phyloP scores from a whole-genome alignment of 1,140 invertebrate genomes.

The Cecropterus lyciades region DNA sequence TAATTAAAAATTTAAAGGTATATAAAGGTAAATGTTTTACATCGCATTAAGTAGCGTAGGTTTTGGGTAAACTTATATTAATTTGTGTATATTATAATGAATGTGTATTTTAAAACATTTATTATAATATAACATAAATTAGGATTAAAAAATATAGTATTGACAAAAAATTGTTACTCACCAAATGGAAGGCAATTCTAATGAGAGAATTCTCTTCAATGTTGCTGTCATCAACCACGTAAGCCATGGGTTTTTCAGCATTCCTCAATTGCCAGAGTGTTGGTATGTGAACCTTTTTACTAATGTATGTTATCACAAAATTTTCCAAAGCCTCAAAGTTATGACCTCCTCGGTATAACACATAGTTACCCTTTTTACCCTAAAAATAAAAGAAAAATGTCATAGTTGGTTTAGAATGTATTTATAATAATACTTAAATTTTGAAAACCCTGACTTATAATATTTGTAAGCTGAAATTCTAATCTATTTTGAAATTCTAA shows the following conservation, averaged over 20 bases:
- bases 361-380: slow-evolving; percentile 64
- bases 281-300: slow-evolving; percentile 53
- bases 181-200: slow-evolving; percentile 66
- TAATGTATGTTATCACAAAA: slow-evolving; percentile 60
- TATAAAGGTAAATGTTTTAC: no score
- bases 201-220: slow-evolving; percentile 54
- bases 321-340: slow-evolving; percentile 62
- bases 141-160: no score
- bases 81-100: no score
- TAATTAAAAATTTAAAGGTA: slow-evolving; percentile 18
- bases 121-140: no score
- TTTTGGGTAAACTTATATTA: no score
- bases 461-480: no score
- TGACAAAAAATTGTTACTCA: slow-evolving; percentile 55
- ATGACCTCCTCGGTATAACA: slow-evolving; percentile 61
- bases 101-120: no score
- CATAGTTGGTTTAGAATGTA: no score
- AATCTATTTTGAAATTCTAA: no score
- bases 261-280: slow-evolving; percentile 45
- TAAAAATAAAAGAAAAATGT: slow-evolving; percentile 38
- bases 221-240: slow-evolving; percentile 59
- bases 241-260: slow-evolving; percentile 57
- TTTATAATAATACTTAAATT: no score
- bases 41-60: no score
- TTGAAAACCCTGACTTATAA: no score